Base-by-base conservation (phyloP, 2,113 vertebrate species). In the Lophochroa leadbeateri region DNA sequence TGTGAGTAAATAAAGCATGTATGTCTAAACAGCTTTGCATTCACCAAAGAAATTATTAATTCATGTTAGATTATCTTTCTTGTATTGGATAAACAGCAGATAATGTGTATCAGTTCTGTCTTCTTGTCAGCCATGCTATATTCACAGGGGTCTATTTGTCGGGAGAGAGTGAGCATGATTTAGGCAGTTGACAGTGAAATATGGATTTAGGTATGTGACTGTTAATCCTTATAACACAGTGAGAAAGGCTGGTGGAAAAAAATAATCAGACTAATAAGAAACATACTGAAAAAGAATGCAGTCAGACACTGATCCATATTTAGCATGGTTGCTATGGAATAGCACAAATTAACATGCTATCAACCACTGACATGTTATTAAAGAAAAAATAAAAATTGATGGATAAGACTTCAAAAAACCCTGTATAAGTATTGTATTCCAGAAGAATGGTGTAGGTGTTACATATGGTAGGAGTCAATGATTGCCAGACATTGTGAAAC, bases 311-410 rank as follows among this genome's bases (percentile, higher is more conserved):
- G 75, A 77, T 83, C 71, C 64, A 50, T 90, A 82, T 93, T 96
- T 95, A 96, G 71, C 33, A 39, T n/a, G 58, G 79, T 94, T 96
- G 85, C 85, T 74, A 70, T 91, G 82, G 82, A 83, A 86, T 76
- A 88, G 20, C 67, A 91, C 57, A 94, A 46, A 82, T 72, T 87
- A 90, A 76, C 78, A 35, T 67, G 58, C 8, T 82, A 60, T 76
- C 64, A 82, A 13, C 20, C 2, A 2, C 47, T 64, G 84, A 58
- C 46, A 76, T 53, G 43, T 70, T 77, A 61, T 44, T 74, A 35
- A 71, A 85, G 74, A 80, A 65, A 58, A 25, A 20, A 19, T 7
- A 35, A 2, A 80, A 95, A 80, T 0, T 2, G 12, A 88, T 13
- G 47, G 58, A 47, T 69, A 69, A 63, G 33, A 18, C 16, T 86